phyloP scores from a whole-genome alignment of 2,888 invertebrate genomes.

The Rugalucina vietnamica region DNA sequence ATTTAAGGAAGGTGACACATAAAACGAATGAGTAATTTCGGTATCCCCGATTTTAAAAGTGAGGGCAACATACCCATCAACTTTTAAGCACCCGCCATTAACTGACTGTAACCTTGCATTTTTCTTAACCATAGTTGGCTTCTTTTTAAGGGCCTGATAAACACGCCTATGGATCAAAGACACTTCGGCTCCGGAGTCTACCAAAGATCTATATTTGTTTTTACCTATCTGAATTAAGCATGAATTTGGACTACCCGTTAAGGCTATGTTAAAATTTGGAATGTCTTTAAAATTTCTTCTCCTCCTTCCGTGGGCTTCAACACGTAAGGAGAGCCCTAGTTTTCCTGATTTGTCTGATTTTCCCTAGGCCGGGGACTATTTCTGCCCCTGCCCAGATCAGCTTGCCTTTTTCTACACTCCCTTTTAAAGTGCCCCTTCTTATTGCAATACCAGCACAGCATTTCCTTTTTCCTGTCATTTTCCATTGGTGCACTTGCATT shows the following conservation, averaged over 20 bases:
- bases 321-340: conserved; percentile 11
- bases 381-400: neutral
- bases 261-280: neutral
- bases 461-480: neutral
- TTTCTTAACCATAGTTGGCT: neutral
- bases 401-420: neutral
- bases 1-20: conserved; percentile 19
- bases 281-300: neutral
- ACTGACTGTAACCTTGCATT: neutral
- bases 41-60: neutral
- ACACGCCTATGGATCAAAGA: conserved; percentile 36
- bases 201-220: neutral
- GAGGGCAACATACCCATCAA: neutral
- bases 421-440: conserved; percentile 1
- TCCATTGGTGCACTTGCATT: neutral
- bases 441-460: neutral
- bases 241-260: conserved; percentile 20
- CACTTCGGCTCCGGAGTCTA: conserved; percentile 37
- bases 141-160: conserved; percentile 17
- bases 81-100: neutral
- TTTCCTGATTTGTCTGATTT: conserved; percentile 21
- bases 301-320: neutral
- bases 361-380: no score
- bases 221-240: conserved; percentile 1
- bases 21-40: neutral